Evolutionary conservation across 2,888 invertebrate genomes (phyloP).

Genomic region (Watsonalla cultraria): DNA sequence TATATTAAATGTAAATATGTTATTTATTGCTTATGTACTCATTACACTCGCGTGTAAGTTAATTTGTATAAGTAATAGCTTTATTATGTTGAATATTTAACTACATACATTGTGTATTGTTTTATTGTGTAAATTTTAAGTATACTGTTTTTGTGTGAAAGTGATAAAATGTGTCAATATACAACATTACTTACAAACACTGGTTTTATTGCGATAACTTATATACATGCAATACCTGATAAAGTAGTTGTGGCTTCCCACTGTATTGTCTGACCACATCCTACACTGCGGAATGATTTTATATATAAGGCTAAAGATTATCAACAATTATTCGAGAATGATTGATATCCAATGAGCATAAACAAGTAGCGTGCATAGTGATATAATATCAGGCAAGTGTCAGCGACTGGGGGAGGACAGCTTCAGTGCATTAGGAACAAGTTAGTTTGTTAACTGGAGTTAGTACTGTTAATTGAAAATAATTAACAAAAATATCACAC

Average conservation of each 20-base stretch:
- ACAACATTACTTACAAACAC: conserved; percentile 64
- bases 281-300: not conserved
- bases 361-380: too few species aligned
- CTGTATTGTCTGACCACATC: conserved; percentile 2
- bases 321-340: not conserved
- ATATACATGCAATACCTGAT: conserved; percentile 4
- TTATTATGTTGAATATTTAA: conserved; percentile 71
- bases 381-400: not conserved
- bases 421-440: conserved; percentile 12
- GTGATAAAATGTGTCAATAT: conserved; percentile 74
- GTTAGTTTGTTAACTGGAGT: conserved; percentile 9
- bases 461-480: conserved; percentile 32
- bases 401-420: conserved; percentile 26
- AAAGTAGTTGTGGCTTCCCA: conserved; percentile 3
- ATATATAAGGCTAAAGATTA: not conserved
- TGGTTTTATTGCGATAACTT: conserved; percentile 40
- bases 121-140: conserved; percentile 74
- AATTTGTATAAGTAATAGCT: conserved; percentile 61
- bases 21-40: conserved; percentile 50
- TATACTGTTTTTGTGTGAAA: conserved; percentile 72
- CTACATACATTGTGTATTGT: conserved; percentile 57
- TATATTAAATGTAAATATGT: conserved; percentile 38
- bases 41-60: conserved; percentile 43
- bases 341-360: not conserved
- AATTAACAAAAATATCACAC: conserved; percentile 69